phyloP scores from a whole-genome alignment of 2,113 vertebrate species.

The Empidonax traillii region DNA sequence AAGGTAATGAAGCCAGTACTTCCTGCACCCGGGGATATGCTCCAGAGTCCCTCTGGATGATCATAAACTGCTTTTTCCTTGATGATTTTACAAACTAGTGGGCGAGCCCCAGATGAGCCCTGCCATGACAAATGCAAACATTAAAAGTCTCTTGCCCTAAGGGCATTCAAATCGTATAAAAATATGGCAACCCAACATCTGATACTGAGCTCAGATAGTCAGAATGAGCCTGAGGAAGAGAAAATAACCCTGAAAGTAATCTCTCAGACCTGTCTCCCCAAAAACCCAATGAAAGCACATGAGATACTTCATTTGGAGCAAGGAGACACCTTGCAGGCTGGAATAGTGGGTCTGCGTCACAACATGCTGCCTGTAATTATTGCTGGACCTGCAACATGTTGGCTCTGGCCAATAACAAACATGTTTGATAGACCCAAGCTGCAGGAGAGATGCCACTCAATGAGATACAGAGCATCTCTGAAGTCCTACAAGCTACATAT shows the following conservation, averaged over 20 bases:
- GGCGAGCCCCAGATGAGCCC: neutral
- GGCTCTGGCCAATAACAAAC: neutral
- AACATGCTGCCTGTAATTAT: neutral
- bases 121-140: neutral
- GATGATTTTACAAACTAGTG: neutral
- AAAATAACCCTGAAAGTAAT: neutral
- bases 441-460: neutral
- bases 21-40: accelerated
- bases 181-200: neutral
- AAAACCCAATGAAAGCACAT: neutral
- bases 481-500: neutral
- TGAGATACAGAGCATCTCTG: neutral
- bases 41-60: neutral
- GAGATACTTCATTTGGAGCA: neutral
- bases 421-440: neutral
- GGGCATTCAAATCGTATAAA: neutral
- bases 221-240: neutral
- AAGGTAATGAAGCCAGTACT: neutral
- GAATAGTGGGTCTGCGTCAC: neutral
- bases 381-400: neutral
- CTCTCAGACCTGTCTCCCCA: neutral
- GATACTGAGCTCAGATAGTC: neutral
- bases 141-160: neutral
- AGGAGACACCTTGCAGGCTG: neutral
- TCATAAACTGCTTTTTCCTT: neutral